Conservation (phyloP, 64 coral and sea anemone species). For the Montipora cactus region DNA sequence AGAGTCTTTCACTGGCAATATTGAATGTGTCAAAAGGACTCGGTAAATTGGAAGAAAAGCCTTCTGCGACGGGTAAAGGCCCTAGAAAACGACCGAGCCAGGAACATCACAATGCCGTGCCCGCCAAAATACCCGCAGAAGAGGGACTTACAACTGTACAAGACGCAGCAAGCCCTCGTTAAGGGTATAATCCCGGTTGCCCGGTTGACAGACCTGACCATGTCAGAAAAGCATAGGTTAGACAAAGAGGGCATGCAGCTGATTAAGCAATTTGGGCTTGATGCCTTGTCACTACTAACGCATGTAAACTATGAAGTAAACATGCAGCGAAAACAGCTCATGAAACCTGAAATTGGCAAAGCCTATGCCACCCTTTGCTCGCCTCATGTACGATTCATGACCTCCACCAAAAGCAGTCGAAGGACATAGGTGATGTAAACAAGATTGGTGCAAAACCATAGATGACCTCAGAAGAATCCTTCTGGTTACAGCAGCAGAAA, state of each 20-base stretch:
- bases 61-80: no score
- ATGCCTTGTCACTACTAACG: slow-evolving; percentile 53
- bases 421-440: slow-evolving; percentile 51
- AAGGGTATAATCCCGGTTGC: slow-evolving; percentile 29
- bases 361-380: slow-evolving; percentile 37
- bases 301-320: slow-evolving; percentile 65
- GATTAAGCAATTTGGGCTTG: slow-evolving; percentile 21
- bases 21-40: no score
- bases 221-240: not conserved
- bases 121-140: slow-evolving; percentile 20
- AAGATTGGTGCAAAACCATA: slow-evolving; percentile 48
- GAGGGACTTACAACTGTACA: slow-evolving; percentile 23
- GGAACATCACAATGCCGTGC: not conserved
- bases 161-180: slow-evolving; percentile 50
- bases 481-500: not conserved
- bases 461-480: not conserved
- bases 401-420: not conserved
- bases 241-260: slow-evolving; percentile 28
- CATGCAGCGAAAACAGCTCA: slow-evolving; percentile 48
- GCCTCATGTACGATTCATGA: slow-evolving; percentile 54
- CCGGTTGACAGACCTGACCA: slow-evolving; percentile 37
- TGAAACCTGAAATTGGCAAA: not conserved
- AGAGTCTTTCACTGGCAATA: no score
- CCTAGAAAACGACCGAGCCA: no score
- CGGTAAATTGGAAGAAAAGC: no score